A percentile compares a stretch with the other conserved stretches of the same genome.
These are phyloP conservation scores for Geodia barretti DNA, from an alignment of 37 sponge, comb jelly and placozoan species.

Conservation along the genomic window DNA sequence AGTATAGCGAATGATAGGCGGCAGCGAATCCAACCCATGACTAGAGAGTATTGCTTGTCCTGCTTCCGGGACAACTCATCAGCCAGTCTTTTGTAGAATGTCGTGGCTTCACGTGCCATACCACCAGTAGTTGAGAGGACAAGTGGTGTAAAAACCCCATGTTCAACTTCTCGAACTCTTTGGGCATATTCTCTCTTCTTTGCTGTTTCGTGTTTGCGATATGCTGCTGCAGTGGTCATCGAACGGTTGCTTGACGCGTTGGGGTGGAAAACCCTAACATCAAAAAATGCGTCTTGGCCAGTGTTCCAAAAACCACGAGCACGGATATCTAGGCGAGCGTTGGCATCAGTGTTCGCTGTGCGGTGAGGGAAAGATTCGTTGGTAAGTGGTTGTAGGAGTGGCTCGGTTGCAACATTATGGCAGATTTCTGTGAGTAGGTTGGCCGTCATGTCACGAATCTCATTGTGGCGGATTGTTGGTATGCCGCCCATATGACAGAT, in stretches of 20 bases:
- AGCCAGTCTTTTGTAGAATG: neutral
- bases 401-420: constrained; percentile 19
- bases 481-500: constrained; percentile 8
- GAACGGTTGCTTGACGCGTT: constrained; percentile 13
- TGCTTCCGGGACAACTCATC: neutral
- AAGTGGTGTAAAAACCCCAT: constrained; percentile 1
- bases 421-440: constrained; percentile 14
- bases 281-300: constrained; percentile 19
- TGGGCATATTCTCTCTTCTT: constrained; percentile 7
- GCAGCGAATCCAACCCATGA: constrained; percentile 5
- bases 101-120: neutral
- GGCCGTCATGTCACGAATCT: constrained; percentile 9
- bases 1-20: neutral
- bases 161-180: constrained; percentile 1
- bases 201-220: constrained; percentile 1
- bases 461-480: constrained; percentile 29
- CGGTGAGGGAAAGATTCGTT: constrained; percentile 1
- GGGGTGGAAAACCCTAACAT: constrained; percentile 14
- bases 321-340: constrained; percentile 20
- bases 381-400: constrained; percentile 21
- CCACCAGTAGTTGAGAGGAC: neutral
- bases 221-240: neutral
- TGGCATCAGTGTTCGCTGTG: constrained; percentile 15
- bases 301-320: constrained; percentile 11
- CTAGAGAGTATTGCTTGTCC: neutral